Conservation (phyloP, 2,113 vertebrate genomes). For the Apistogramma diplotaenia region DNA sequence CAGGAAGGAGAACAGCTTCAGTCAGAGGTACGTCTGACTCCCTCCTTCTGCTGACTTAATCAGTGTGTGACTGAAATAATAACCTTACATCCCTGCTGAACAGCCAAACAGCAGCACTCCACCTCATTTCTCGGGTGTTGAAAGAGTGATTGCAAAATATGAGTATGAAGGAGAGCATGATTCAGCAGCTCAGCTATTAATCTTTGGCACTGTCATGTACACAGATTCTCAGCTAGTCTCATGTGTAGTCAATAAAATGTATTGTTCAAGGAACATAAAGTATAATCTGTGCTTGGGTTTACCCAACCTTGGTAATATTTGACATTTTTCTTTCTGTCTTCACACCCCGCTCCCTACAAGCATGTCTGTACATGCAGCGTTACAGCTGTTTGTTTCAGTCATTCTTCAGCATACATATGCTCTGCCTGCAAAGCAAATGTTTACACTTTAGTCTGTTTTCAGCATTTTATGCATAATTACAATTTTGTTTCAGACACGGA, state of each 20-base stretch:
- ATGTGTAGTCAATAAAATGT: neutral
- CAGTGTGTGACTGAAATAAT: slow-evolving; percentile 30
- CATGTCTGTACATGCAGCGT: neutral
- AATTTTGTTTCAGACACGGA: neutral
- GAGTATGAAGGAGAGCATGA: slow-evolving; percentile 12
- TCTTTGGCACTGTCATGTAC: neutral
- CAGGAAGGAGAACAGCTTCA: slow-evolving; percentile 74
- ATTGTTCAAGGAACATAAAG: neutral
- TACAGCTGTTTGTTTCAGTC: neutral
- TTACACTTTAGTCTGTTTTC: neutral
- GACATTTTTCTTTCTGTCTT: neutral
- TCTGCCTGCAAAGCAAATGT: neutral
- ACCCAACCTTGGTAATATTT: neutral
- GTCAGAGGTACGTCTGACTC: slow-evolving; percentile 74
- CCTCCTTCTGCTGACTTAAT: neutral
- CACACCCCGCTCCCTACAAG: neutral
- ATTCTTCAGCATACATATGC: neutral
- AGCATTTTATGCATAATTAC: neutral
- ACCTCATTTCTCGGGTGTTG: slow-evolving; percentile 38
- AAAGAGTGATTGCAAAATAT: slow-evolving; percentile 24
- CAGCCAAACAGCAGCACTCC: neutral
- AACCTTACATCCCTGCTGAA: slow-evolving; percentile 15
- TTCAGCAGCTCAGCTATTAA: slow-evolving; percentile 23
- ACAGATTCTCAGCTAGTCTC: neutral
- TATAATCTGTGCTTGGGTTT: neutral